Base-by-base conservation (phyloP, 2,888 invertebrate species). In the Lepidonotus clava region DNA sequence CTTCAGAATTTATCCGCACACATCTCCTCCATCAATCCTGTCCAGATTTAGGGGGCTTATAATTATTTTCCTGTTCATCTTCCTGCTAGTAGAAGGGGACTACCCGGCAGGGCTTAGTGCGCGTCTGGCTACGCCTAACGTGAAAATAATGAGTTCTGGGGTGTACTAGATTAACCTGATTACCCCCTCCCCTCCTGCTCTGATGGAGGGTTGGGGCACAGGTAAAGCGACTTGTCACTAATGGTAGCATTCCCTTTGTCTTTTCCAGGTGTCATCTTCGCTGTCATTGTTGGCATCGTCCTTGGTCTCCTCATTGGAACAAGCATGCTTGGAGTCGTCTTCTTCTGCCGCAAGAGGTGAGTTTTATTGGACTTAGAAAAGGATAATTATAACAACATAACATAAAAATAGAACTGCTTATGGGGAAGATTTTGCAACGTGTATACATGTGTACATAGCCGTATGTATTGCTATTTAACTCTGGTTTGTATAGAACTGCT, bases 281-380 rank as follows among this genome's bases (percentile, higher is more conserved):
- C 85, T 71, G 85, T 85, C 11, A 66, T 85, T 76, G 71, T 85
- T n/a, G 85, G 85, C 32, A 61, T 85, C 71, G 46, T 85, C 51
- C 76, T 85, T 28, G 85, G 85, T 18, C 85, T 85, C 28, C 41
- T 85, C 8, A 85, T 85, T 28, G 85, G 85, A 8, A 85, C 85
- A 21, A 67, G 67, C 67, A 85, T 85, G 85, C 51, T 85, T 0
- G 85, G 66, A 28, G 18, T 67, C 28, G 85, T 71, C 51, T 85
- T 85, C 51, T 66, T 67, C 71, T 85, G 85, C n/a, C 61, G 85
- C 61, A 85, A 85, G 34, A 67, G 85, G 85, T 85, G 41, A 28
- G 85, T 34, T 6, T 80, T 32, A n/a, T n/a, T n/a, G n/a, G n/a
- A n/a, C n/a, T n/a, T n/a, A n/a, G n/a, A n/a, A n/a, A n/a, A n/a